Base-by-base conservation (phyloP, 2,113 vertebrate genomes). In the Craseonycteris thonglongyai region DNA sequence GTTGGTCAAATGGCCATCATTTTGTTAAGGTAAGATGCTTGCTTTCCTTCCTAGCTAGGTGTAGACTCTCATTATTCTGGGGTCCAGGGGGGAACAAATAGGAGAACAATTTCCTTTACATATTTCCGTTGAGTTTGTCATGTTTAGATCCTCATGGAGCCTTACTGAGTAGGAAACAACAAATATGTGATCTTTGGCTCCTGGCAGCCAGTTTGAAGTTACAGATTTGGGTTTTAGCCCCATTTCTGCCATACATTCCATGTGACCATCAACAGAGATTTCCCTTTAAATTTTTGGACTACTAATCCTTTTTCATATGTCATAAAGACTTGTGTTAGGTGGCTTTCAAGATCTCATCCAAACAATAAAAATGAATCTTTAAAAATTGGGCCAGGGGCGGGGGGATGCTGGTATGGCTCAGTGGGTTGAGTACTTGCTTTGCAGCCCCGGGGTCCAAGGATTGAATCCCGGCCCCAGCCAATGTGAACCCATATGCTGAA, bases 21-120 rank as follows among this genome's bases (percentile, higher is more conserved):
- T 86, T 95, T 97, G 0, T 98, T 98, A 47, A 98, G 98, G 99
- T 99, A 97, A 98, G 98, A 21, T 65, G 75, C 38, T 91, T 81
- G 19, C 71, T 87, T 89, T 88, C 30, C 49, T 69, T 95, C 35
- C 42, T 92, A 42, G n/a, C 45, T 71, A 69, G 6, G 1, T 30
- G 2, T 61, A 74, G 59, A 61, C 21, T 79, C 9, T 93, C 15
- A 61, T 85, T 84, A 83, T 51, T 95, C 79, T 82, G 26, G n/a
- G 49, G 42, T 76, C 47, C 59, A 56, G 28, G 14, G 86, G n/a
- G 47, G 59, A 91, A 63, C 38, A 91, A 83, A 91, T 54, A 74
- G 33, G 11, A 75, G 42, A 45, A 65, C 49, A 63, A 8, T 69
- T 45, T 30, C 61, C 30, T 81, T 90, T 49, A n/a, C n/a, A n/a